These are phyloP conservation scores for Acipenser transmontanus DNA, from an alignment of 2,797 vertebrate species.

Conservation along the genomic window DNA sequence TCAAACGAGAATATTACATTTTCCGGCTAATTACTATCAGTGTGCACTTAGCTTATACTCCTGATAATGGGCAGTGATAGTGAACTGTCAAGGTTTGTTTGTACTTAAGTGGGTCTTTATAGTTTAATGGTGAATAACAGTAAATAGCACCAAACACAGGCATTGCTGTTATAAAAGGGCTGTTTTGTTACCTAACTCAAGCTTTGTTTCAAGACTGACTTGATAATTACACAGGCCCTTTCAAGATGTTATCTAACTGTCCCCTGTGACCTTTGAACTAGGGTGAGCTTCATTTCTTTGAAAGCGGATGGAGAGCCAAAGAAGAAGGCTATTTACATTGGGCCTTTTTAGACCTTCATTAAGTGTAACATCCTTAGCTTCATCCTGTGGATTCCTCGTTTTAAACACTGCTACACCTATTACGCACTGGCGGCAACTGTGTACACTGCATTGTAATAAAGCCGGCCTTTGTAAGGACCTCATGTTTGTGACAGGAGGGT, in stretches of 20 bases:
- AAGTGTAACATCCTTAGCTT: slow-evolving; percentile 10
- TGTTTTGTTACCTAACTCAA: too few relatives aligned
- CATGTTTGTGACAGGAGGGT: too few relatives aligned
- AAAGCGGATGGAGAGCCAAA: neutral
- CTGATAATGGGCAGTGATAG: too few relatives aligned
- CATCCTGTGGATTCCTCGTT: slow-evolving; percentile 3
- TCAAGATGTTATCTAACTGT: slow-evolving; percentile 36
- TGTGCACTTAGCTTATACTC: too few relatives aligned
- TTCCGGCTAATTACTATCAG: too few relatives aligned
- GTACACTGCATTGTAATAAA: neutral
- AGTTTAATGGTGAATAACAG: too few relatives aligned
- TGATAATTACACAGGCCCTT: slow-evolving; percentile 4
- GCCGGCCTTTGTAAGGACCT: too few relatives aligned
- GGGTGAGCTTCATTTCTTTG: slow-evolving; percentile 30
- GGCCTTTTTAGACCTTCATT: slow-evolving; percentile 22
- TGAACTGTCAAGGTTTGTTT: too few relatives aligned
- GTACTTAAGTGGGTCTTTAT: too few relatives aligned
- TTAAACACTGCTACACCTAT: slow-evolving; percentile 11
- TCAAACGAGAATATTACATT: too few relatives aligned
- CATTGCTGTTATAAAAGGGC: too few relatives aligned
- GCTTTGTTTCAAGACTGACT: neutral
- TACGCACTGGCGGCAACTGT: slow-evolving; percentile 8
- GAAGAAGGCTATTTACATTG: slow-evolving; percentile 13
- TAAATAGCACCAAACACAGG: too few relatives aligned
- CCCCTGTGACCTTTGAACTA: slow-evolving; percentile 37